Conservation (phyloP, 2,797 vertebrate genomes). For the Gallinago solitaria region DNA sequence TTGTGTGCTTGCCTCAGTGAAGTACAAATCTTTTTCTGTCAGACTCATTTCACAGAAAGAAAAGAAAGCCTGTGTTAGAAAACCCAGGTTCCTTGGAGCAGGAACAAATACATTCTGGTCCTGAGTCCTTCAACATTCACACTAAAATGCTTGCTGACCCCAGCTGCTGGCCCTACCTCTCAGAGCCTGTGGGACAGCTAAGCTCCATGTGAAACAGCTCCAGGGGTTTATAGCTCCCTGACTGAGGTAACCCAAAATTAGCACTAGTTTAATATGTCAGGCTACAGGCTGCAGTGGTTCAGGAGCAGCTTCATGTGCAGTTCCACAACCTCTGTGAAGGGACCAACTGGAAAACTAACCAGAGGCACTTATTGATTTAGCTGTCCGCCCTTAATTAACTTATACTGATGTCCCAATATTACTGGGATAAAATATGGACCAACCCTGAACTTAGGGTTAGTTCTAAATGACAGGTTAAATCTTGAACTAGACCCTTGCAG, state of each 20-base stretch:
- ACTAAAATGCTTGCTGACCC: neutral
- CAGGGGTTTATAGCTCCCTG: neutral
- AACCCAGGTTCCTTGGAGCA: neutral
- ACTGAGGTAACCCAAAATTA: neutral
- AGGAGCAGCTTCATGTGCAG: neutral
- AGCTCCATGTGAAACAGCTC: neutral
- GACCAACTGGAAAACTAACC: neutral
- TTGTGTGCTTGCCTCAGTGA: neutral
- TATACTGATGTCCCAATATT: neutral
- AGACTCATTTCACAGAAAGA: neutral
- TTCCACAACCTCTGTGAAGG: neutral
- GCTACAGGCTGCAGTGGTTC: neutral
- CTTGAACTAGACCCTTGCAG: neutral
- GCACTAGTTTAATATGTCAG: neutral
- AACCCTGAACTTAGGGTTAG: neutral
- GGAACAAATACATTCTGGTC: neutral
- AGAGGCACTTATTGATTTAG: neutral
- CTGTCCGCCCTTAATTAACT: neutral
- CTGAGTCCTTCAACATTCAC: neutral
- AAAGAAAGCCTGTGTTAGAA: conserved; percentile 6
- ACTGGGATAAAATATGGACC: neutral
- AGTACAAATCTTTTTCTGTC: conserved; percentile 16
- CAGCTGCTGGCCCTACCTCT: neutral
- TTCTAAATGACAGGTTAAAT: neutral
- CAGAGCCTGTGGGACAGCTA: neutral